phyloP scores from a whole-genome alignment of 2,113 vertebrate species.

The Megaceryle torquata region DNA sequence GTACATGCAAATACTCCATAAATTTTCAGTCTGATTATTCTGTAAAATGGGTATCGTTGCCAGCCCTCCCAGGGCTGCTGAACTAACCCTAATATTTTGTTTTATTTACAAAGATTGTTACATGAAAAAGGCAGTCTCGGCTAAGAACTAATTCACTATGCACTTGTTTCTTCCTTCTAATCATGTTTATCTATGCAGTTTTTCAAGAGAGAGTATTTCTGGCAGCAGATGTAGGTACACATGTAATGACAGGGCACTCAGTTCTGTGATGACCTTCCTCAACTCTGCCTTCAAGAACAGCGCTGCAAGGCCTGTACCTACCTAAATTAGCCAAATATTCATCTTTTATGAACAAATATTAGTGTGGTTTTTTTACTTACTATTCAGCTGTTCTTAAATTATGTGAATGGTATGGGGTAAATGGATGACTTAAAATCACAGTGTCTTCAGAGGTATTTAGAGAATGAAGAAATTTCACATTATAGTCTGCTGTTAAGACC shows the following conservation, averaged over 20 bases:
- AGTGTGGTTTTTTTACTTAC: not conserved
- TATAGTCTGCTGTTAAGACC: not conserved
- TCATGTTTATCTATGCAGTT: not conserved
- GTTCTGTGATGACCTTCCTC: not conserved
- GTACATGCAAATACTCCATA: not conserved
- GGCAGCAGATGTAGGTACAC: not conserved
- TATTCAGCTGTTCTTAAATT: not conserved
- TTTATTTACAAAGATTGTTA: constrained; percentile 32
- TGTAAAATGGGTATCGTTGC: not conserved
- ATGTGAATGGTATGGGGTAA: not conserved
- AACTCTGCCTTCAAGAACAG: not conserved
- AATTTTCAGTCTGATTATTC: not conserved
- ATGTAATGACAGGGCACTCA: not conserved
- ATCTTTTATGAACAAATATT: constrained; percentile 24
- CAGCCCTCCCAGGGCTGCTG: not conserved
- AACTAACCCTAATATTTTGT: not conserved
- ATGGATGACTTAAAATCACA: constrained; percentile 1
- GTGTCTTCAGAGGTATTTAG: not conserved
- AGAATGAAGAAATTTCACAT: not conserved
- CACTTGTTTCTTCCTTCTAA: not conserved
- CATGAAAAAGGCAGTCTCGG: not conserved
- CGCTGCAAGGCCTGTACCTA: not conserved
- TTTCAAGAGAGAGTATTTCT: not conserved
- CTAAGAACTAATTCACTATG: not conserved
- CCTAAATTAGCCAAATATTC: not conserved